Evolutionary conservation across 2,113 vertebrate species (phyloP).

Genomic region (Oncorhynchus kisutch): DNA sequence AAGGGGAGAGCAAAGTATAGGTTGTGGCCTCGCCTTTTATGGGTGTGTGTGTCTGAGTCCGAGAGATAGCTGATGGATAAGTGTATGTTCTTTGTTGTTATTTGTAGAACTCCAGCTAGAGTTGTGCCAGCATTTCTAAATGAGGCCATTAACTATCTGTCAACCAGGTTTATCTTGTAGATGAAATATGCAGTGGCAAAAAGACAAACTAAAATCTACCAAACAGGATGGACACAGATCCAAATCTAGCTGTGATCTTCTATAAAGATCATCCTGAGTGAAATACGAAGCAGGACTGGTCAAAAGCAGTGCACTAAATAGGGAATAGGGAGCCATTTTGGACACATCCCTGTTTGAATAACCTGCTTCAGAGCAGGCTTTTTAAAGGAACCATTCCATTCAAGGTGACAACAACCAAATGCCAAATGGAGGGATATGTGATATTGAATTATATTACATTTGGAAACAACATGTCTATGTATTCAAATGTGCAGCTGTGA

Average conservation of each 20-base stretch:
- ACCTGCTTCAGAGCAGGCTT: background rate
- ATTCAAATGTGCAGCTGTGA: background rate
- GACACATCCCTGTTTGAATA: background rate
- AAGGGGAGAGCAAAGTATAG: constrained; percentile 36
- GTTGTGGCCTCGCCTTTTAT: constrained; percentile 24
- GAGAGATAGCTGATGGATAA: background rate
- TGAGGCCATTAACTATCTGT: constrained; percentile 6
- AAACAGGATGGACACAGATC: background rate
- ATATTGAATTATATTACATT: constrained; percentile 20
- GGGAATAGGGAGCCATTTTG: background rate
- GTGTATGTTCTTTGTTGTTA: background rate
- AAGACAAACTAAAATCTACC: background rate
- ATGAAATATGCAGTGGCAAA: background rate
- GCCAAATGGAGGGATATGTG: constrained; percentile 12
- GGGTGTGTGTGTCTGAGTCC: background rate
- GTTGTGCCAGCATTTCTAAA: background rate
- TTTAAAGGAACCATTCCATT: background rate
- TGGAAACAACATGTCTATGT: background rate
- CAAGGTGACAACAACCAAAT: constrained; percentile 15
- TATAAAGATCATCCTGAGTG: background rate
- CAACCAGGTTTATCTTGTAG: constrained; percentile 18
- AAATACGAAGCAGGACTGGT: background rate
- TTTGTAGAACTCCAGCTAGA: background rate
- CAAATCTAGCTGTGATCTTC: constrained; percentile 2
- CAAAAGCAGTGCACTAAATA: no score